These are phyloP conservation scores for Caenorhabditis virilis DNA, from an alignment of 2,888 invertebrate species.

Conservation along the genomic window DNA sequence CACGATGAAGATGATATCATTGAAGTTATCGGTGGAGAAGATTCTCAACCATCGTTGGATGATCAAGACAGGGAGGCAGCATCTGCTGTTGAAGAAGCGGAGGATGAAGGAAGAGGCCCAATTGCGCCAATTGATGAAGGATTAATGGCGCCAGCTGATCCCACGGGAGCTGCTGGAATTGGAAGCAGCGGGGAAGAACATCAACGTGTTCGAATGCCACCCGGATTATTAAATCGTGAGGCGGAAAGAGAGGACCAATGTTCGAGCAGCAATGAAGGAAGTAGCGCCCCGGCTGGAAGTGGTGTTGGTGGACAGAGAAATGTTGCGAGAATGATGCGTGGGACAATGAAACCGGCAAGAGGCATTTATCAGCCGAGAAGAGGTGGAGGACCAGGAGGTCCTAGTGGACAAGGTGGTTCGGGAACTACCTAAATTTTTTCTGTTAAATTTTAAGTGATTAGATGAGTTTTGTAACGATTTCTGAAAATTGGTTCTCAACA, in stretches of 20 bases:
- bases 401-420: neutral
- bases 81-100: conserved; percentile 51
- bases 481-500: too few species aligned
- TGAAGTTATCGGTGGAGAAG: conserved; percentile 39
- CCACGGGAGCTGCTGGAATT: conserved; percentile 23
- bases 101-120: conserved; percentile 33
- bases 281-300: neutral
- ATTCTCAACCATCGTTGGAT: conserved; percentile 42
- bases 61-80: conserved; percentile 52
- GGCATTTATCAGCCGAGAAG: conserved; percentile 27
- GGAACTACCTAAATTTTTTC: neutral
- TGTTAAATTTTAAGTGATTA: too few species aligned
- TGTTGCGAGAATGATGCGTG: conserved; percentile 9
- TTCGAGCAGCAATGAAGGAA: conserved; percentile 40
- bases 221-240: conserved; percentile 15
- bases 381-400: conserved; percentile 4
- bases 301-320: neutral
- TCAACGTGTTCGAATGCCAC: conserved; percentile 20
- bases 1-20: conserved; percentile 25
- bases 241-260: conserved; percentile 48
- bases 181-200: conserved; percentile 20
- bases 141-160: conserved; percentile 35
- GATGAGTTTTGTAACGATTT: too few species aligned
- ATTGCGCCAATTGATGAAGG: conserved; percentile 16
- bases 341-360: conserved; percentile 21